Evolutionary conservation across 2,888 invertebrate genomes (phyloP).

Genomic region (Sinohyriopsis cumingii): DNA sequence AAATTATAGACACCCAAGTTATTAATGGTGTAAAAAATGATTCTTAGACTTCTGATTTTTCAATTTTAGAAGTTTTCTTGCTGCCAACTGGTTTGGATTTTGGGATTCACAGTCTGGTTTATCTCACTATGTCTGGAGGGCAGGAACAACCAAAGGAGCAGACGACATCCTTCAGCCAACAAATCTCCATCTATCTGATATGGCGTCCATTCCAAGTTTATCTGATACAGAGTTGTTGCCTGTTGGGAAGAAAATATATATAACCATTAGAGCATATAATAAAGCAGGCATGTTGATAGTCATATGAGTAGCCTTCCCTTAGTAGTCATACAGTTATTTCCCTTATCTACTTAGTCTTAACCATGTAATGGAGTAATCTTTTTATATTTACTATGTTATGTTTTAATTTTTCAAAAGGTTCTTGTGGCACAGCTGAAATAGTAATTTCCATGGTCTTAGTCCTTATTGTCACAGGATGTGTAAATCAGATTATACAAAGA

Average conservation of each 20-base stretch:
- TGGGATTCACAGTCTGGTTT: slow-evolving; percentile 26
- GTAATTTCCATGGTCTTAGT: too few relatives aligned
- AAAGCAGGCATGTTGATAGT: slow-evolving; percentile 29
- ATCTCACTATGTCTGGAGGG: slow-evolving; percentile 21
- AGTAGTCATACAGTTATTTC: too few relatives aligned
- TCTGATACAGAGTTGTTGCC: slow-evolving; percentile 15
- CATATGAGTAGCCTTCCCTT: too few relatives aligned
- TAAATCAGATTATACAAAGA: too few relatives aligned
- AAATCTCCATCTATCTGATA: slow-evolving; percentile 16
- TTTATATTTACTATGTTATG: too few relatives aligned
- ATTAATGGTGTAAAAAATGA: too few relatives aligned
- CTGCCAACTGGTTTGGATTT: slow-evolving; percentile 27
- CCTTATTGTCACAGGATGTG: too few relatives aligned
- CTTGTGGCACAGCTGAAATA: too few relatives aligned
- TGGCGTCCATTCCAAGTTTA: slow-evolving; percentile 14
- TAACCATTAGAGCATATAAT: slow-evolving; percentile 36
- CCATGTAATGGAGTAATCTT: too few relatives aligned
- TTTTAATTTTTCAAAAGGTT: too few relatives aligned
- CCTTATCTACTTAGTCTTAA: too few relatives aligned
- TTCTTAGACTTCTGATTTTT: too few relatives aligned
- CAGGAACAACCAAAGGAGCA: slow-evolving; percentile 14
- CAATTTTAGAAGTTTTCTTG: slow-evolving; percentile 12
- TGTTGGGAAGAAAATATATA: slow-evolving; percentile 23
- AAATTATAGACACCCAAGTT: background rate
- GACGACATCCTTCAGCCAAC: slow-evolving; percentile 14